A percentile compares a stretch with the other conserved stretches of the same genome.
Evolutionary conservation across 64 coral and sea anemone genomes (phyloP).

Genomic region (Hydrozoanthus tunicans): DNA sequence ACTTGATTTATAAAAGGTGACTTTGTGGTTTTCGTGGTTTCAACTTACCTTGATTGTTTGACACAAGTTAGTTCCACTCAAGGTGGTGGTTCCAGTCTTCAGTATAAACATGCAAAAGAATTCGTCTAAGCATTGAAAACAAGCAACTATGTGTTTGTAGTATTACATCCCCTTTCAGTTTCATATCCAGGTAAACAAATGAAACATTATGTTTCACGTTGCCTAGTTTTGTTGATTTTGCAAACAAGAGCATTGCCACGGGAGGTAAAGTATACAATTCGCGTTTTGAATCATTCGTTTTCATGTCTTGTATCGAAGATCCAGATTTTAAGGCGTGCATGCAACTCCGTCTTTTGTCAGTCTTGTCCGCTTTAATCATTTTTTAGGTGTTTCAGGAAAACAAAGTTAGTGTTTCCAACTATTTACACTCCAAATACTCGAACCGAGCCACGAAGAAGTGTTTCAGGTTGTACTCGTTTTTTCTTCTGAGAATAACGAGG

Average conservation of each 20-base stretch:
- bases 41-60: background rate
- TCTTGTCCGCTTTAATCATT: too few relatives aligned
- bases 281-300: background rate
- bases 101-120: background rate
- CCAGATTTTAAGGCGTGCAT: background rate
- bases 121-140: constrained; percentile 2
- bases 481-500: too few relatives aligned
- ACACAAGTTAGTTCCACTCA: background rate
- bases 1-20: background rate
- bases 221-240: constrained; percentile 4
- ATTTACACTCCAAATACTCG: too few relatives aligned
- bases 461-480: too few relatives aligned
- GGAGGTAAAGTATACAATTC: constrained; percentile 1
- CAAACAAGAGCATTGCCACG: background rate
- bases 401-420: too few relatives aligned
- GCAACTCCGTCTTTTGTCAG: background rate
- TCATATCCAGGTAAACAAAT: background rate
- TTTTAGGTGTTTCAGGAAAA: too few relatives aligned
- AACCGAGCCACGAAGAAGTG: too few relatives aligned
- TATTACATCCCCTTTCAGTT: background rate
- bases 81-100: background rate
- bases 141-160: constrained; percentile 6
- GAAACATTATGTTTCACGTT: constrained; percentile 1
- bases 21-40: background rate
- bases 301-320: background rate